Conservation (phyloP, 2,113 vertebrate genomes). For the Todiramphus chloris region DNA sequence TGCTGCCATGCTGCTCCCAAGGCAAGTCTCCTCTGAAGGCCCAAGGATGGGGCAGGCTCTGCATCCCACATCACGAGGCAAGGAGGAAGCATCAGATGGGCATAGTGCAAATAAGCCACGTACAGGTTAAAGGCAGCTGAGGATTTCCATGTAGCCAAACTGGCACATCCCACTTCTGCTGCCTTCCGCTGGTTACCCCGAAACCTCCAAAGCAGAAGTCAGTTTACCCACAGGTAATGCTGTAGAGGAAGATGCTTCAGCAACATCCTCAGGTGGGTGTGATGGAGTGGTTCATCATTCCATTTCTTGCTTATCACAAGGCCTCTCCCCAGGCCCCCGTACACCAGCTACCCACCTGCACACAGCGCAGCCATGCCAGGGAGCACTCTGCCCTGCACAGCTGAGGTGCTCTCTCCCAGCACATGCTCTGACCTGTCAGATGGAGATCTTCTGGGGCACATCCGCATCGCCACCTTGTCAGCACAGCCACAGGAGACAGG, state of each 20-base stretch:
- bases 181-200: neutral
- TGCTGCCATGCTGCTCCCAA: neutral
- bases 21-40: neutral
- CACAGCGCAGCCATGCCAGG: neutral
- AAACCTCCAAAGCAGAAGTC: neutral
- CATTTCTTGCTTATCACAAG: neutral
- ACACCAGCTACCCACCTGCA: neutral
- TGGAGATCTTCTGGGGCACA: neutral
- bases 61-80: fast-evolving
- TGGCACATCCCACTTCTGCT: neutral
- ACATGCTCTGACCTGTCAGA: neutral
- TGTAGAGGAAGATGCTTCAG: neutral
- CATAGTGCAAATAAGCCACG: neutral
- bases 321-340: neutral
- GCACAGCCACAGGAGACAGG: neutral
- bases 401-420: neutral
- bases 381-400: neutral
- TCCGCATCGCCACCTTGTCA: neutral
- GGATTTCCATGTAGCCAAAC: neutral
- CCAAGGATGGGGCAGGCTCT: neutral
- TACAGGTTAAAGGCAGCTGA: neutral
- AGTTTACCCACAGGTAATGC: neutral
- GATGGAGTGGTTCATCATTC: neutral
- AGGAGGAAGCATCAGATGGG: neutral
- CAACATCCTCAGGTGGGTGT: neutral